Evolutionary conservation across 1,140 invertebrate species (phyloP), one percentile per base, ranked within the genome.

Genomic region (Lineus longissimus): DNA sequence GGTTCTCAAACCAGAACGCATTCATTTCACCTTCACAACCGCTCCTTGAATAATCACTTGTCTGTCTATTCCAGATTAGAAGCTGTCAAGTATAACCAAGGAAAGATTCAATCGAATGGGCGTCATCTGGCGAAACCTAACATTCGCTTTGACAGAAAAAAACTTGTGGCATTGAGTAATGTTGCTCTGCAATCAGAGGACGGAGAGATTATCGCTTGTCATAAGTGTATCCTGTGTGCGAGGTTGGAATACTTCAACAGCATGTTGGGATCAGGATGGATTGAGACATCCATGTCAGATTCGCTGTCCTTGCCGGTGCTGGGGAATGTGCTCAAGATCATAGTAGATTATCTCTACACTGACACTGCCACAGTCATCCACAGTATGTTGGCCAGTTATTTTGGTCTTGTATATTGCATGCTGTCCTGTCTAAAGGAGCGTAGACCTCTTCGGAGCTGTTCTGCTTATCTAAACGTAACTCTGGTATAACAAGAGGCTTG

Each of bases 201-300:
- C 73, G 85, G 84, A 11, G 74, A 76, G 1, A 68, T 80, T n/a
- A 79, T 90, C 51, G 76, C 82, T 2, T 89, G 88, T 41, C 90
- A 92, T 74, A 88, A 88, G 66, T 91, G 89, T 77, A 81, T 92
- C 43, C 79, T 91, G 23, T 85, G 86, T 0, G 87, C 89, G 1
- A 75, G 89, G 59, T 78, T 89, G 2, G 89, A 91, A 55, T 91
- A 91, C 78, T 92, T 91, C 77, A 81, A 86, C 55, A 87, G 86
- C 66, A 89, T 91, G 88, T 86, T 91, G 67, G 84, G 85, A 62
- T 84, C 85, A 69, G 85, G 86, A 31, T 61, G 23, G 17, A 54
- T 65, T 31, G 68, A 79, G 75, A 76, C 74, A 19, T 75, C 73
- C 6, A 67, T 70, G 25, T 74, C 64, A 11, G 61, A 67, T 41